These are phyloP conservation scores for Nebria ingens DNA, from an alignment of 1,140 invertebrate species.

Conservation along the genomic window DNA sequence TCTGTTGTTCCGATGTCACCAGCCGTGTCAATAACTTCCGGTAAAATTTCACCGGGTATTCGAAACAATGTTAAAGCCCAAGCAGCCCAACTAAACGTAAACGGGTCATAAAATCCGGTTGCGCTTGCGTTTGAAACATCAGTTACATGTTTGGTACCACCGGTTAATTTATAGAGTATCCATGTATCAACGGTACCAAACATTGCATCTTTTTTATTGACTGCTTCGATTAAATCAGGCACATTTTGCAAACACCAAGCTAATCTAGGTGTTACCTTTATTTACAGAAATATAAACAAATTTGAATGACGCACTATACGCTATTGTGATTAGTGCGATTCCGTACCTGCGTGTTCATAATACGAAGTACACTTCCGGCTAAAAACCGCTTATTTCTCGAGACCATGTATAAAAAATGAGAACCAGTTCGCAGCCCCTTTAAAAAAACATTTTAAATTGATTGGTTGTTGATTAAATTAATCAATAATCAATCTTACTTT, in stretches of 20 bases:
- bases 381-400: conserved; percentile 70
- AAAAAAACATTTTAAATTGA: not conserved
- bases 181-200: conserved; percentile 93
- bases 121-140: conserved; percentile 83
- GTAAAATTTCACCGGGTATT: conserved; percentile 65
- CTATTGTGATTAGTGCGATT: not conserved
- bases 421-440: conserved; percentile 18
- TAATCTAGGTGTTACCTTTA: conserved; percentile 66
- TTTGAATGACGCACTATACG: too few species aligned
- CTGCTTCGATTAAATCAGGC: conserved; percentile 48
- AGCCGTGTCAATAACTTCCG: conserved; percentile 66
- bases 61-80: conserved; percentile 59
- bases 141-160: conserved; percentile 58
- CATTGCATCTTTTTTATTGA: conserved; percentile 50
- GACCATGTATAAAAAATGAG: conserved; percentile 60
- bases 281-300: not conserved
- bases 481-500: conserved; percentile 49
- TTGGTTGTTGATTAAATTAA: not conserved
- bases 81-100: conserved; percentile 67
- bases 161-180: conserved; percentile 67
- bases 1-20: conserved; percentile 60
- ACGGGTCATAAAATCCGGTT: conserved; percentile 90
- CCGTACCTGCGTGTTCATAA: conserved; percentile 71
- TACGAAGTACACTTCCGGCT: conserved; percentile 59
- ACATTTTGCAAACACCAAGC: conserved; percentile 68